A percentile compares a stretch with the other conserved stretches of the same genome.
Evolutionary conservation across 2,797 vertebrate genomes (phyloP).

Genomic region (Phataginus tricuspis): DNA sequence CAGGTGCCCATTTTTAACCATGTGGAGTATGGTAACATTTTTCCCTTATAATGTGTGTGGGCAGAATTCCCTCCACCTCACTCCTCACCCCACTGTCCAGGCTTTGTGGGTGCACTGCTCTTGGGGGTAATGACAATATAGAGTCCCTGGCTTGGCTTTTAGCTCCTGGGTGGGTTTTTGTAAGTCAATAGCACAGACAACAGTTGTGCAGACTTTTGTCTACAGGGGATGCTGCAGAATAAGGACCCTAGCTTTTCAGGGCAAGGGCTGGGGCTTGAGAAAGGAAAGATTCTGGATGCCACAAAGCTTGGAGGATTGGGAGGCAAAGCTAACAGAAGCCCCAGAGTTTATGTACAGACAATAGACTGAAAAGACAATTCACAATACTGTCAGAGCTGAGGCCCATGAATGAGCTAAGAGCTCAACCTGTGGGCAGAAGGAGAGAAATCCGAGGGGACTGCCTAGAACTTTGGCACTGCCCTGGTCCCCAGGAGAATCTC

Average conservation of each 20-base stretch:
- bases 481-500: neutral
- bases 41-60: neutral
- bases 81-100: neutral
- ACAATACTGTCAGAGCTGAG: neutral
- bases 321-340: neutral
- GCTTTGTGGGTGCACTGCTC: neutral
- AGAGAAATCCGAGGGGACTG: neutral
- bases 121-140: fast-evolving
- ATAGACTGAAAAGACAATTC: neutral
- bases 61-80: neutral
- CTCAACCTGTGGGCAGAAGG: neutral
- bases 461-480: neutral
- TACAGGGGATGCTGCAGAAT: neutral
- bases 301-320: neutral
- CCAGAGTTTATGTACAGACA: neutral
- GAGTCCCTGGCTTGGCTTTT: neutral
- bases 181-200: neutral
- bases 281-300: neutral
- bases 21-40: neutral
- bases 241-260: neutral
- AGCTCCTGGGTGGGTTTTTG: neutral
- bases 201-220: neutral
- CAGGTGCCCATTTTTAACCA: neutral
- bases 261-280: constrained; percentile 2
- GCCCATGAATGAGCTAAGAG: neutral